These are phyloP conservation scores for Parnassius mnemosyne DNA, from an alignment of 2,888 invertebrate species.

Conservation along the genomic window DNA sequence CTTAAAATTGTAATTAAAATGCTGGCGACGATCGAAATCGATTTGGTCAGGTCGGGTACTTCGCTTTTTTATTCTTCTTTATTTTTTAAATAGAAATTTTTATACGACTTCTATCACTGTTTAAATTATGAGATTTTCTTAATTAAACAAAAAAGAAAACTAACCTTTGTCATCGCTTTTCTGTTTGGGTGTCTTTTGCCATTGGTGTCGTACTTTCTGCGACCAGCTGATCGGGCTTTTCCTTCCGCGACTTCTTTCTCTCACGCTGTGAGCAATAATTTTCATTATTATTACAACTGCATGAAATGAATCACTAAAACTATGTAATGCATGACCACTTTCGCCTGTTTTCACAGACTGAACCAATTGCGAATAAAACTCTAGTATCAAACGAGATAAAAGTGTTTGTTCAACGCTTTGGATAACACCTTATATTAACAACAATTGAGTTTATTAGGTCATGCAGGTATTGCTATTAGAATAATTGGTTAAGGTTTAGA, in stretches of 20 bases:
- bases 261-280: conserved; percentile 69
- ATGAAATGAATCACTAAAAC: not conserved
- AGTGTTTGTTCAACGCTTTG: conserved; percentile 54
- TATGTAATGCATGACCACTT: conserved; percentile 31
- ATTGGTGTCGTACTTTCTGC: conserved; percentile 82
- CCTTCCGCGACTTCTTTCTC: conserved; percentile 74
- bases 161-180: conserved; percentile 59
- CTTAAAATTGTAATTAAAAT: too few relatives aligned
- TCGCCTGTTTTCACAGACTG: conserved; percentile 41
- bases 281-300: conserved; percentile 37
- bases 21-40: too few relatives aligned
- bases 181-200: conserved; percentile 78
- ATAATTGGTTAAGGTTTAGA: too few relatives aligned
- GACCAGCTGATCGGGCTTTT: conserved; percentile 82
- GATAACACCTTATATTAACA: conserved; percentile 40
- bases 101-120: too few relatives aligned
- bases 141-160: conserved; percentile 22
- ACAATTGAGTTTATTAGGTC: conserved; percentile 34
- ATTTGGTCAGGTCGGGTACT: too few relatives aligned
- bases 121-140: not conserved
- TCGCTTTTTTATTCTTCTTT: too few relatives aligned
- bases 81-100: too few relatives aligned
- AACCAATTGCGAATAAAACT: conserved; percentile 37
- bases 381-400: conserved; percentile 57
- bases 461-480: conserved; percentile 7